Percentiles rank a stretch among this genome's conserved stretches.
These are phyloP conservation scores for Caenorhabditis sinica DNA, from an alignment of 2,888 invertebrate genomes.

Conservation along the genomic window DNA sequence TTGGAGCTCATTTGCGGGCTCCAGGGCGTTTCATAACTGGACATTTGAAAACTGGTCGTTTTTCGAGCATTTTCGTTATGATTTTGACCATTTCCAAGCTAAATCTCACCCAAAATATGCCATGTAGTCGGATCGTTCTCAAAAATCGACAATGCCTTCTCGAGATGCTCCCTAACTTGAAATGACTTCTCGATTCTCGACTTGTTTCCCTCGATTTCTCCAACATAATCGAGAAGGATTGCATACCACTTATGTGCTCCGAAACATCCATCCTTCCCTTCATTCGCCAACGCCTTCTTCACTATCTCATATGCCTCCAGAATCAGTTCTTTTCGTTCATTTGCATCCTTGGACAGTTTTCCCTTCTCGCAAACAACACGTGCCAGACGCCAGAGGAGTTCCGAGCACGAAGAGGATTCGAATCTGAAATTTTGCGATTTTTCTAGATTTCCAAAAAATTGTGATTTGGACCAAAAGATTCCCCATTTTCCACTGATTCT, in stretches of 20 bases:
- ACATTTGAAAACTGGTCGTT: too few relatives aligned
- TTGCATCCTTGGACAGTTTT: conserved; percentile 86
- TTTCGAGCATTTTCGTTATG: too few relatives aligned
- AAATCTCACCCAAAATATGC: conserved; percentile 91
- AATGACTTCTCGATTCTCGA: conserved; percentile 89
- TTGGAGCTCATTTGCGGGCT: too few relatives aligned
- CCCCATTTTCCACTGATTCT: too few relatives aligned
- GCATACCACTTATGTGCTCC: conserved; percentile 87
- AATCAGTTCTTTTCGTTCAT: conserved; percentile 87
- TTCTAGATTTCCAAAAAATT: too few relatives aligned
- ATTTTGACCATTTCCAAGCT: too few relatives aligned
- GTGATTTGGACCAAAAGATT: too few relatives aligned
- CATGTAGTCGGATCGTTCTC: conserved; percentile 91
- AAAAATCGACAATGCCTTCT: conserved; percentile 90
- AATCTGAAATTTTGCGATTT: conserved; percentile 74
- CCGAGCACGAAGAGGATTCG: conserved; percentile 86
- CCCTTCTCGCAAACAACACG: conserved; percentile 90
- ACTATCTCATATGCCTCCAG: conserved; percentile 87
- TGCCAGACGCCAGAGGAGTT: conserved; percentile 91
- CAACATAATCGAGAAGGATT: conserved; percentile 89
- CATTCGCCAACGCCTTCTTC: conserved; percentile 76
- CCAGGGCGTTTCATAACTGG: too few relatives aligned
- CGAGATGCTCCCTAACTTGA: conserved; percentile 87
- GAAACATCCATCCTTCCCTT: conserved; percentile 85
- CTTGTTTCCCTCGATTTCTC: conserved; percentile 89